These are phyloP conservation scores for Esperia sulphurella DNA, from an alignment of 2,888 invertebrate species.

Conservation along the genomic window DNA sequence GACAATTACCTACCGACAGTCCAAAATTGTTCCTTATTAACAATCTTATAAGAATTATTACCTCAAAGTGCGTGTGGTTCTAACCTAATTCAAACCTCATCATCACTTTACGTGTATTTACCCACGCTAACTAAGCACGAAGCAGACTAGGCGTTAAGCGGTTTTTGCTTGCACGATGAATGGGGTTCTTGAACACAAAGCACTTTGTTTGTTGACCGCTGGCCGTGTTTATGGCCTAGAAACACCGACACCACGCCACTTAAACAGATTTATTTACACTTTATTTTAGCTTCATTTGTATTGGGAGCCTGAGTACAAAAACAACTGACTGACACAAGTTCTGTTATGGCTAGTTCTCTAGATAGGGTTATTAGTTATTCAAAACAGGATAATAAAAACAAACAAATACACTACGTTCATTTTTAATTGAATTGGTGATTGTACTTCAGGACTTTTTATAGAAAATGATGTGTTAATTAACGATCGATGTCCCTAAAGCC, in stretches of 20 bases:
- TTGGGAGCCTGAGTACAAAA: slow-evolving; percentile 9
- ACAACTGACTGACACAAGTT: slow-evolving; percentile 1
- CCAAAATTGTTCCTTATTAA: no score
- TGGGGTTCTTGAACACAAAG: slow-evolving; percentile 48
- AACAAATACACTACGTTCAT: no score
- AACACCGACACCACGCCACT: slow-evolving; percentile 39
- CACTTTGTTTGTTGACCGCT: slow-evolving; percentile 56
- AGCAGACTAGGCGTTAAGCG: slow-evolving; percentile 24
- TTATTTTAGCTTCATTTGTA: slow-evolving; percentile 35
- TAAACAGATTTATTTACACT: slow-evolving; percentile 46
- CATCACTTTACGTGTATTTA: slow-evolving; percentile 27
- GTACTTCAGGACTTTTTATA: no score
- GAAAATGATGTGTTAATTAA: no score
- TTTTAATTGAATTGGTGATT: no score
- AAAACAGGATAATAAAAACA: no score
- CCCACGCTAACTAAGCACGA: slow-evolving; percentile 28
- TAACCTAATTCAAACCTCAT: not conserved
- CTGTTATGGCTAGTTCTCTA: not conserved
- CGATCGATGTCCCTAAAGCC: no score
- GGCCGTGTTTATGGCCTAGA: slow-evolving; percentile 54
- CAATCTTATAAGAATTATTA: not conserved
- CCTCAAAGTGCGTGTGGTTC: not conserved
- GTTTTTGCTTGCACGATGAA: slow-evolving; percentile 58
- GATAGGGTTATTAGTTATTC: no score
- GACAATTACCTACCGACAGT: no score